These are phyloP conservation scores for Daphoenositta chrysoptera DNA, from an alignment of 2,113 vertebrate genomes.

Conservation along the genomic window DNA sequence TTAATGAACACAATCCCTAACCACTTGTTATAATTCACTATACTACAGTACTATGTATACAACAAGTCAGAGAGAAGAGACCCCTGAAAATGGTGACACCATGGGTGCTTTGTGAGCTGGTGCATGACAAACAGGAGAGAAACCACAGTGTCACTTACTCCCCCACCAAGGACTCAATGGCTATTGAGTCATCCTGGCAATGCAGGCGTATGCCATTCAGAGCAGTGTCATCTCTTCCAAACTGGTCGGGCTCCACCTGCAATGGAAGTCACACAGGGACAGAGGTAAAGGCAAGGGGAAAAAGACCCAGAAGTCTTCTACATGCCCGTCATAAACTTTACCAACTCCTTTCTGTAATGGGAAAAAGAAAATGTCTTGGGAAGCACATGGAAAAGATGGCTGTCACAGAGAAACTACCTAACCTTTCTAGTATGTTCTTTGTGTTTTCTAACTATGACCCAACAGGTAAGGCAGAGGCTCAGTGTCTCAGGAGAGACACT, in stretches of 20 bases:
- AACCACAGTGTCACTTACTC: neutral
- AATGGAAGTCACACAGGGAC: neutral
- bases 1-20: neutral
- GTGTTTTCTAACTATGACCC: neutral
- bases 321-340: neutral
- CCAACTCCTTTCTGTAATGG: neutral
- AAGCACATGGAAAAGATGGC: neutral
- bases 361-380: neutral
- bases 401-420: neutral
- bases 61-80: neutral
- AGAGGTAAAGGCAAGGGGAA: neutral
- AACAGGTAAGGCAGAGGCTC: neutral
- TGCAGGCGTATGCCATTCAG: neutral
- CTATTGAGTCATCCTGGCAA: neutral
- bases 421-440: neutral
- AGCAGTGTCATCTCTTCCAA: neutral
- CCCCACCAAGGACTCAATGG: neutral
- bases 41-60: neutral
- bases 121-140: neutral
- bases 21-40: neutral
- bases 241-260: neutral
- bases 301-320: neutral
- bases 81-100: neutral
- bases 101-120: neutral
- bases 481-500: neutral